These are phyloP conservation scores for Aradophagus sp. DNA, from an alignment of 1,140 invertebrate species.

Conservation along the genomic window DNA sequence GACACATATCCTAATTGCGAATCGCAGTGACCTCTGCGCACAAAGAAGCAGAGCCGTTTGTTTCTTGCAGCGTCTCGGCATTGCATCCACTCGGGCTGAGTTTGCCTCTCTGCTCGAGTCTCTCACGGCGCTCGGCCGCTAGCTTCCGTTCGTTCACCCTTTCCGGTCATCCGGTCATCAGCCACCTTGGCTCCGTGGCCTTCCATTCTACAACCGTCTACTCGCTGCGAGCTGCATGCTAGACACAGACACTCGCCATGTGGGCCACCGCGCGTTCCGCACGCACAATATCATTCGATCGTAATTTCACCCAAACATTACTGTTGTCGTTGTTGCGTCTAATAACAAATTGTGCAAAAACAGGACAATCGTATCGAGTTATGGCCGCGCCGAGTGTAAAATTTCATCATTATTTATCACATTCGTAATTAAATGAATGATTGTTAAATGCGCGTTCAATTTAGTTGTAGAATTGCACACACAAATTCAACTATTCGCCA, in stretches of 20 bases:
- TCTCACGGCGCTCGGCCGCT: slow-evolving; percentile 45
- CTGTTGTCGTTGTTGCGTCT: too few relatives aligned
- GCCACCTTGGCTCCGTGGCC: slow-evolving; percentile 62
- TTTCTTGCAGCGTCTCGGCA: slow-evolving; percentile 11
- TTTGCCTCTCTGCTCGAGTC: slow-evolving; percentile 40
- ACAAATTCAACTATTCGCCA: too few relatives aligned
- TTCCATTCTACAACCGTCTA: slow-evolving; percentile 57
- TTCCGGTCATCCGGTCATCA: slow-evolving; percentile 69
- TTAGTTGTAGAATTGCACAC: too few relatives aligned
- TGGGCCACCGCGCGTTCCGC: slow-evolving; percentile 16
- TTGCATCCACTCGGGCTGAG: slow-evolving; percentile 24
- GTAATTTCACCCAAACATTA: too few relatives aligned
- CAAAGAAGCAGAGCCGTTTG: slow-evolving; percentile 24
- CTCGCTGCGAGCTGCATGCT: slow-evolving; percentile 43
- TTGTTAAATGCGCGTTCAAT: too few relatives aligned
- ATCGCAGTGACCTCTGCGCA: too few relatives aligned
- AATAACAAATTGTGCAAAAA: too few relatives aligned
- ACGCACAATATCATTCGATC: slow-evolving; percentile 8
- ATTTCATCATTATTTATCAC: too few relatives aligned
- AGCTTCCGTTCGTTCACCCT: slow-evolving; percentile 71
- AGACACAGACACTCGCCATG: slow-evolving; percentile 36
- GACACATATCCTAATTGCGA: too few relatives aligned
- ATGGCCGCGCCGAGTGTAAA: too few relatives aligned
- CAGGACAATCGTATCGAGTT: too few relatives aligned
- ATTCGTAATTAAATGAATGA: too few relatives aligned